A percentile compares a stretch with the other conserved stretches of the same genome.
These are phyloP conservation scores for Hucho hucho DNA, from an alignment of 2,113 vertebrate genomes.

Conservation along the genomic window DNA sequence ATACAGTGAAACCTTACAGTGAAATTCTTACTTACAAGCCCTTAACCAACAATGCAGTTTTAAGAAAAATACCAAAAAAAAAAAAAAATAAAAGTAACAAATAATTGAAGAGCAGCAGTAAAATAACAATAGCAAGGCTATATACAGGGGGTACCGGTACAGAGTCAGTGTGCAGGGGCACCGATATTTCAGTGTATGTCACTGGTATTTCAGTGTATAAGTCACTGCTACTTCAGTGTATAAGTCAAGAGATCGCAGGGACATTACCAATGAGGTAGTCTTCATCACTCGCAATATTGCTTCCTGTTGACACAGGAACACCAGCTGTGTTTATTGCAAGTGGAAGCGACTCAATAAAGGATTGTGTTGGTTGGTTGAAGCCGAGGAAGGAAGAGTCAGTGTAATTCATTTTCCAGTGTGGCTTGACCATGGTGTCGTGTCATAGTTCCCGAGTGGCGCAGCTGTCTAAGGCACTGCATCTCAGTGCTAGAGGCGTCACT, in stretches of 20 bases:
- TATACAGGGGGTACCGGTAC: no score
- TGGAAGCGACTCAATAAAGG: conserved; percentile 2
- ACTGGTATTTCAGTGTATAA: background rate
- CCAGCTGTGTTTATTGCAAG: conserved; percentile 7
- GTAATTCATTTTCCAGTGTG: conserved; percentile 62
- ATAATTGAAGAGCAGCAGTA: no score
- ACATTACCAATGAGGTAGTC: background rate
- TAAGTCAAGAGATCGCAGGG: background rate
- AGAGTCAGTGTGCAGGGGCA: no score
- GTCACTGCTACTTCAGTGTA: background rate
- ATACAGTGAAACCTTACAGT: no score
- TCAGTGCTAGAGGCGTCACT: no score
- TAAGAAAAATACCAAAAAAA: no score
- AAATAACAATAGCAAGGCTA: no score
- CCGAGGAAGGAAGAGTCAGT: conserved; percentile 17
- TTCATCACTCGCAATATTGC: background rate
- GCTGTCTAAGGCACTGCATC: no score
- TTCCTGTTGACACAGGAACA: conserved; percentile 22
- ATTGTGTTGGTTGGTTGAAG: conserved; percentile 30
- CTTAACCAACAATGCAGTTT: no score
- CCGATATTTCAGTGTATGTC: background rate
- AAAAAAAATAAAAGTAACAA: no score
- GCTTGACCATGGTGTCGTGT: conserved; percentile 35
- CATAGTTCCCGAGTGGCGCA: conserved; percentile 30
- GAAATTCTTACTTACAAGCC: no score